These are phyloP conservation scores for Drosophila falleni DNA, from an alignment of 2,888 invertebrate species.

Conservation along the genomic window DNA sequence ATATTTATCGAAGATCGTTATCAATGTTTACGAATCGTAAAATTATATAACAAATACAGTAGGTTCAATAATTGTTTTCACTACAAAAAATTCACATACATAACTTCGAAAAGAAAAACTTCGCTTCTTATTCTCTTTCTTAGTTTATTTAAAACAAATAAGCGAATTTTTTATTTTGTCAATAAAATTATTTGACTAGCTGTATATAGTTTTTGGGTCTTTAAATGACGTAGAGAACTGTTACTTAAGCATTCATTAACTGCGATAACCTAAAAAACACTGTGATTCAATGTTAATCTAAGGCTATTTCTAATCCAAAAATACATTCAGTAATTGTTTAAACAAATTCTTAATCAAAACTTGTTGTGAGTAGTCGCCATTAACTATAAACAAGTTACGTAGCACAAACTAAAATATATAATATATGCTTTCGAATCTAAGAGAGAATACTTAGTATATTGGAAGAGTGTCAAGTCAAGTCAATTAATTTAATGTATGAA, in stretches of 20 bases:
- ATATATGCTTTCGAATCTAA: neutral
- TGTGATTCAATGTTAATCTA: constrained; percentile 50
- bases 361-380: constrained; percentile 19
- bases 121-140: no score
- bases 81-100: neutral
- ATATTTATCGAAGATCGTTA: constrained; percentile 14
- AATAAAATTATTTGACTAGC: neutral
- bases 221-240: constrained; percentile 52
- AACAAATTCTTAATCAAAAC: constrained; percentile 48
- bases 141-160: no score
- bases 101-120: no score
- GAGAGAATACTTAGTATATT: neutral
- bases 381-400: constrained; percentile 50
- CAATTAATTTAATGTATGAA: constrained; percentile 6
- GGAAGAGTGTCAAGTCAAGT: constrained; percentile 6
- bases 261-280: constrained; percentile 56
- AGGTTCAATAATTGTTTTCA: neutral
- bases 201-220: constrained; percentile 1
- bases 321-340: constrained; percentile 35
- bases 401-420: constrained; percentile 1
- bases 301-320: constrained; percentile 10
- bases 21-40: constrained; percentile 18
- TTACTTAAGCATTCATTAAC: constrained; percentile 42
- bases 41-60: constrained; percentile 5
- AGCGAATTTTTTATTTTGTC: neutral